These are phyloP conservation scores for Drosophila tristis DNA, from an alignment of 1,140 invertebrate genomes.

Conservation along the genomic window DNA sequence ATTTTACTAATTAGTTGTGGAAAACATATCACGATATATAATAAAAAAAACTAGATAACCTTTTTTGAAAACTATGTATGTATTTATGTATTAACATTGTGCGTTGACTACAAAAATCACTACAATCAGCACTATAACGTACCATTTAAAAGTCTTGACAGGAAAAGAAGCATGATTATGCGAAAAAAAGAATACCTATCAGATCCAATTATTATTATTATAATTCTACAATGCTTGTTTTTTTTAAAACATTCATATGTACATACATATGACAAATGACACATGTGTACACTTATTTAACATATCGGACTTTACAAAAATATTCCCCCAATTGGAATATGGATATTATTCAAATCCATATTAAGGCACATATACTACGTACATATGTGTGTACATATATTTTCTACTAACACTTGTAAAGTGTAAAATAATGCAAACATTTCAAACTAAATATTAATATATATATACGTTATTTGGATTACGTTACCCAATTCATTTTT, in stretches of 20 bases:
- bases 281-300: slow-evolving; percentile 28
- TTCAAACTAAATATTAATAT: too few relatives aligned
- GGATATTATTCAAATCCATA: neutral
- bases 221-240: neutral
- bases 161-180: too few relatives aligned
- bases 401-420: too few relatives aligned
- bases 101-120: neutral
- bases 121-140: slow-evolving; percentile 5
- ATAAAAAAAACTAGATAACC: slow-evolving; percentile 1
- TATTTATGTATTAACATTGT: neutral
- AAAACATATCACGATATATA: slow-evolving; percentile 21
- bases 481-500: too few relatives aligned
- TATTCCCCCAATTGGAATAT: slow-evolving; percentile 17
- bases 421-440: too few relatives aligned
- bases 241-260: neutral
- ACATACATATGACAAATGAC: slow-evolving; percentile 1
- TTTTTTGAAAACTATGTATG: neutral
- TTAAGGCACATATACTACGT: neutral
- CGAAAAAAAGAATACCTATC: neutral
- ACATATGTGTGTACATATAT: slow-evolving; percentile 9
- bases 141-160: too few relatives aligned
- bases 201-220: neutral
- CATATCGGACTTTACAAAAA: slow-evolving; percentile 49
- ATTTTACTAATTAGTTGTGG: slow-evolving; percentile 12
- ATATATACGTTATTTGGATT: too few relatives aligned